Evolutionary conservation across 1,140 invertebrate genomes (phyloP).

Genomic region (Drosophila murphyi): DNA sequence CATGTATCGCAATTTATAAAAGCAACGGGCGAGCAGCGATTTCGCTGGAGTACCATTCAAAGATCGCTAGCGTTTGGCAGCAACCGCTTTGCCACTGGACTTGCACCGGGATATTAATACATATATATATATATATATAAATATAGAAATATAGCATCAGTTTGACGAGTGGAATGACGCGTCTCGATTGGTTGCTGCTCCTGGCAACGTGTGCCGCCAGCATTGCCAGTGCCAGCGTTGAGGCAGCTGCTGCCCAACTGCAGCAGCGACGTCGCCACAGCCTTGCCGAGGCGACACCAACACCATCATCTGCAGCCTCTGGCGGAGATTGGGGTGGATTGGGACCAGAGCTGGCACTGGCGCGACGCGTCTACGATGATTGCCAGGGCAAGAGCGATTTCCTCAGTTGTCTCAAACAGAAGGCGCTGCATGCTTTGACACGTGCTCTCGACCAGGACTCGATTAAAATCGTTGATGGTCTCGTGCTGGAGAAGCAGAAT

Average conservation of each 20-base stretch:
- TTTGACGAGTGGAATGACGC: constrained; percentile 38
- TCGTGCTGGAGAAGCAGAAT: constrained; percentile 86
- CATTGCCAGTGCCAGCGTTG: constrained; percentile 24
- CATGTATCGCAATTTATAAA: constrained; percentile 76
- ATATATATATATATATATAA: not conserved
- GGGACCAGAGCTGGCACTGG: constrained; percentile 77
- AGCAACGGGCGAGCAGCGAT: constrained; percentile 60
- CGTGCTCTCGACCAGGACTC: constrained; percentile 86
- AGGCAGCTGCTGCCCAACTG: constrained; percentile 32
- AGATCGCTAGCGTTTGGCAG: constrained; percentile 51
- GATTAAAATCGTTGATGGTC: constrained; percentile 86
- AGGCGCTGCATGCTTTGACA: constrained; percentile 85
- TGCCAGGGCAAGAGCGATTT: constrained; percentile 87
- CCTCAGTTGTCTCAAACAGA: constrained; percentile 86
- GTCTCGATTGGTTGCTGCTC: constrained; percentile 64
- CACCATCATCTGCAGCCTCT: constrained; percentile 1
- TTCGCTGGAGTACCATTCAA: constrained; percentile 80
- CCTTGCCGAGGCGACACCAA: not conserved
- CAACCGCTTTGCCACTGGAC: constrained; percentile 20
- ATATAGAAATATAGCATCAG: too few species aligned
- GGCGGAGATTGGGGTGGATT: constrained; percentile 52
- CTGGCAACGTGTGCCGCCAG: constrained; percentile 46
- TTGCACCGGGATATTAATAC: constrained; percentile 11
- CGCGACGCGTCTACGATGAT: constrained; percentile 86
- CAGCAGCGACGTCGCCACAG: constrained; percentile 47